Evolutionary conservation across 2,113 vertebrate species (phyloP).

Genomic region (Rhabdomys dilectus): DNA sequence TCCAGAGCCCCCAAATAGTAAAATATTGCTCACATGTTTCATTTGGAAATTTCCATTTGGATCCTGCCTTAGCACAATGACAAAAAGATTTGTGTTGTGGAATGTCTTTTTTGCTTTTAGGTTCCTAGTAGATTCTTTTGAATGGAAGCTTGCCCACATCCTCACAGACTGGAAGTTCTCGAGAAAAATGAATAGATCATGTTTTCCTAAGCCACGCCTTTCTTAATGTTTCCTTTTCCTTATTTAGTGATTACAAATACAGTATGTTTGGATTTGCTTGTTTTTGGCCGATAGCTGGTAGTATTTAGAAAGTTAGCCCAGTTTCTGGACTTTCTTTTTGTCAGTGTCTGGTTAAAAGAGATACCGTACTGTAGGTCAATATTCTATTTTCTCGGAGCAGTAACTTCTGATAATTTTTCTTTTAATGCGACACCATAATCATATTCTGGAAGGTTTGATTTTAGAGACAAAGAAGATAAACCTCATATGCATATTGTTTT

Average conservation of each 20-base stretch:
- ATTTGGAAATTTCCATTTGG: not conserved
- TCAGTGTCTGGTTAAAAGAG: conserved; percentile 33
- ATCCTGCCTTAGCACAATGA: not conserved
- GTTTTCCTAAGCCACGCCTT: not conserved
- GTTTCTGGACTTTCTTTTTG: conserved; percentile 53
- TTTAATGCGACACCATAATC: not conserved
- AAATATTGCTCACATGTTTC: conserved; percentile 38
- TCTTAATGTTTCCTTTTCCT: conserved; percentile 54
- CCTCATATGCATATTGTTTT: not conserved
- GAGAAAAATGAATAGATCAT: conserved; percentile 14
- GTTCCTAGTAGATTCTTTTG: conserved; percentile 51
- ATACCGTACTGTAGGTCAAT: not conserved
- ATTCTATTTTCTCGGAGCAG: conserved; percentile 1
- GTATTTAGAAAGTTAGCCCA: conserved; percentile 41
- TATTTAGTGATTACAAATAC: conserved; percentile 1
- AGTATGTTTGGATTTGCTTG: not conserved
- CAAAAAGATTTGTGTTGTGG: conserved; percentile 48
- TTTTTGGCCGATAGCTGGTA: conserved; percentile 44
- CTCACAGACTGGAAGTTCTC: not conserved
- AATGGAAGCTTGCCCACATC: conserved; percentile 20
- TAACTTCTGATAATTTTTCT: not conserved
- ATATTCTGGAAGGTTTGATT: conserved; percentile 7
- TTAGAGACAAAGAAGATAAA: conserved; percentile 43
- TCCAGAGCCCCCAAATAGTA: not conserved
- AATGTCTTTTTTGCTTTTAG: conserved; percentile 18